A percentile compares a stretch with the other conserved stretches of the same genome.
Evolutionary conservation across 1,140 invertebrate species (phyloP).

Genomic region (Babylonia areolata): DNA sequence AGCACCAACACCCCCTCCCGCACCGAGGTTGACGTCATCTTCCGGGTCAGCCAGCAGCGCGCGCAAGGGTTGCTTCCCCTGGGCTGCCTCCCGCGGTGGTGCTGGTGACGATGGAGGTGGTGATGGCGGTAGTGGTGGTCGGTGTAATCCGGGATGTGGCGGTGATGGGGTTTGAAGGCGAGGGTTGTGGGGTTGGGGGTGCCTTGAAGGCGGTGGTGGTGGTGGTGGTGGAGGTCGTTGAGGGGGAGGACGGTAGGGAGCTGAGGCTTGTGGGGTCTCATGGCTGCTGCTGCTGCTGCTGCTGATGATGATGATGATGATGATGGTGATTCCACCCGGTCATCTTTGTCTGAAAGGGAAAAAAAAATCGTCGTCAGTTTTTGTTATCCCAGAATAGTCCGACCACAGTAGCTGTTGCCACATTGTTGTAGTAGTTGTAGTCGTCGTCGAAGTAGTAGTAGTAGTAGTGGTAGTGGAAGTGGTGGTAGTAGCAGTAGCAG

Average conservation of each 20-base stretch:
- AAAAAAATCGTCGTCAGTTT: too few relatives aligned
- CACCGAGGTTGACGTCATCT: not conserved
- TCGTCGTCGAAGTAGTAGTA: too few relatives aligned
- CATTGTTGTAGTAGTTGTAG: too few relatives aligned
- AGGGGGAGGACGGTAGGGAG: not conserved
- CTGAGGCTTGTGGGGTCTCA: not conserved
- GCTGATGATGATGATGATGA: too few relatives aligned
- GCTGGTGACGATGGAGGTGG: not conserved
- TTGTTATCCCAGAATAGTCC: too few relatives aligned
- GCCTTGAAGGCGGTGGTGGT: not conserved
- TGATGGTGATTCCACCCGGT: too few relatives aligned
- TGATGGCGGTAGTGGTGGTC: not conserved
- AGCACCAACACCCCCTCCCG: not conserved
- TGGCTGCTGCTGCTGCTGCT: not conserved
- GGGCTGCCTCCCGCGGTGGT: too few relatives aligned
- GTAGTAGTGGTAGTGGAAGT: not conserved
- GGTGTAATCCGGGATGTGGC: not conserved
- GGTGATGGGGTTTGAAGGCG: not conserved
- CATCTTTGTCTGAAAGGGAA: not conserved
- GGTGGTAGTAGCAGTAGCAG: not conserved
- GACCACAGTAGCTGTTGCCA: too few relatives aligned
- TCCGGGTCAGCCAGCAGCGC: not conserved
- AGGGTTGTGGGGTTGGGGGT: not conserved
- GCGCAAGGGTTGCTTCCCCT: not conserved
- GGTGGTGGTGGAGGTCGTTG: not conserved